phyloP scores from a whole-genome alignment of 1,140 invertebrate genomes.

The Calycopis cecrops region DNA sequence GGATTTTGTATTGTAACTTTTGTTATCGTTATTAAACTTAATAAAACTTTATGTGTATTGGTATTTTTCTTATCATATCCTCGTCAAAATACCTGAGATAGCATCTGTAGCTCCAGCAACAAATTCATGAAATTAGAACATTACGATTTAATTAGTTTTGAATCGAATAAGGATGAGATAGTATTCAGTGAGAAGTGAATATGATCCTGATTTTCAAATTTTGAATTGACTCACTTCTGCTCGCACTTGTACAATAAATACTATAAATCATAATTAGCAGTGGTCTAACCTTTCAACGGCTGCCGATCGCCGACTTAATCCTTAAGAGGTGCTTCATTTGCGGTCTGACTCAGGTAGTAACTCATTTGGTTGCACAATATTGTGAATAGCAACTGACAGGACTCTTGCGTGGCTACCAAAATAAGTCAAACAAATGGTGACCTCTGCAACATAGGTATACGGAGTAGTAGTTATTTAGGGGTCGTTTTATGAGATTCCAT shows the following conservation, averaged over 20 bases:
- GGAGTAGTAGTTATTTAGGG: too few species aligned
- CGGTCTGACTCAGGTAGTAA: constrained; percentile 28
- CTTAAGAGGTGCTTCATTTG: constrained; percentile 31
- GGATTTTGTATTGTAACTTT: too few species aligned
- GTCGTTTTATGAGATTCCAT: too few species aligned
- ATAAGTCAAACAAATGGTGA: background rate
- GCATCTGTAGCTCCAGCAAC: too few species aligned
- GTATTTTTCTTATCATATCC: too few species aligned
- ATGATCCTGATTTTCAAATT: too few species aligned
- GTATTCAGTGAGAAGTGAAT: background rate
- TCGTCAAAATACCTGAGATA: too few species aligned
- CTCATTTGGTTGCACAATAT: constrained; percentile 31
- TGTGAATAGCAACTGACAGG: constrained; percentile 10
- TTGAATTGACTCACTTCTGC: background rate
- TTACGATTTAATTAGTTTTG: too few species aligned
- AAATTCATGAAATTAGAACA: too few species aligned
- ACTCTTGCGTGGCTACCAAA: background rate
- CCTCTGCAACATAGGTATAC: too few species aligned
- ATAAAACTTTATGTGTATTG: too few species aligned
- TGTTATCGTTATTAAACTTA: too few species aligned
- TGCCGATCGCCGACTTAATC: constrained; percentile 49
- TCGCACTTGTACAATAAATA: constrained; percentile 9
- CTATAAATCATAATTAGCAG: constrained; percentile 59
- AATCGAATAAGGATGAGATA: background rate
- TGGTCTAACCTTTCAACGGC: constrained; percentile 44